Evolutionary conservation across 2,797 vertebrate genomes (phyloP), one percentile per base, ranked within the genome.

Genomic region (Characodon lateralis): DNA sequence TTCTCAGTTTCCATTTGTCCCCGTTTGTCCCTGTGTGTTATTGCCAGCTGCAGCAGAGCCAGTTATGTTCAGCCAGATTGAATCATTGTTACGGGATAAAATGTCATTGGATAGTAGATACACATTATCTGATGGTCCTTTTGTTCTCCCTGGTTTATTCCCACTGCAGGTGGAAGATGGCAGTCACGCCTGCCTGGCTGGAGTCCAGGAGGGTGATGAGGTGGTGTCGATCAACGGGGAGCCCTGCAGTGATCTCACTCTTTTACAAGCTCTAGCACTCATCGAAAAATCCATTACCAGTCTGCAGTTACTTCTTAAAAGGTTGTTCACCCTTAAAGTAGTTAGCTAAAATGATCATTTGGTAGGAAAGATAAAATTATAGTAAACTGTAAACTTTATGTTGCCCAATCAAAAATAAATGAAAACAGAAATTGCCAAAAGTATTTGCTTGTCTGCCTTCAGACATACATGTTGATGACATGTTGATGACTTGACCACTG

Each of bases 211-310:
- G 65, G 97, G 96, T 5, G 98, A 99, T 82, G 97, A 99, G 87
- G 95, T 98, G 73, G 94, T 99, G 76, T 97, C 98, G 3, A 96
- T 99, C 88, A 99, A 99, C 41, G 97, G 97, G 73, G 95, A 95
- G 74, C 93, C 96, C 0, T 98, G 98, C 74, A 94, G 94, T 24
- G 96, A 96, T 81, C 96, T 98, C 80, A 96, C 95, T 18, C 96
- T 99, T 72, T 86, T 95, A n/a, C 95, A 96, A 83, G 96, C 96
- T 74, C 92, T 93, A 6, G 85, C 93, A n/a, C 92, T 99, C 73
- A 96, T 98, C 83, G 95, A 98, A 55, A 92, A 90, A 71, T 92
- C 97, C 16, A 83, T 93, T 5, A 96, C 97, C 6, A 94, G 88
- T 68, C 95, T 99, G 72, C 96, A 98, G 87, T 95, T 99, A 86